These are phyloP conservation scores for Margarornis squamiger DNA, from an alignment of 2,797 vertebrate species.

Conservation along the genomic window DNA sequence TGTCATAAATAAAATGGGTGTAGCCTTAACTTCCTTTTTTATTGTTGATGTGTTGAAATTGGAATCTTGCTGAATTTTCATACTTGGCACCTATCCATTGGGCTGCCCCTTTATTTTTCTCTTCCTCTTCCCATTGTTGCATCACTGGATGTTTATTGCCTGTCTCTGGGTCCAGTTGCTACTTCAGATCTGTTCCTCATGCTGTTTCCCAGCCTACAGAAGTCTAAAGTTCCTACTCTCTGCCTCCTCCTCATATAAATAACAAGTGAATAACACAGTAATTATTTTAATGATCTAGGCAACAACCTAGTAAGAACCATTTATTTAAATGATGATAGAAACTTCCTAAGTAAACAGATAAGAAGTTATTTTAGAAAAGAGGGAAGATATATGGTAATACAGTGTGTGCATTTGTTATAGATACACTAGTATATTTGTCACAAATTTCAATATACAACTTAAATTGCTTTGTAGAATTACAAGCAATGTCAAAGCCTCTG, in stretches of 20 bases:
- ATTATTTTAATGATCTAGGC: conserved; percentile 7
- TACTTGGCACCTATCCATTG: not conserved
- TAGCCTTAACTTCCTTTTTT: not conserved
- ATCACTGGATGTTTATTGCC: not conserved
- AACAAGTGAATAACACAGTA: not conserved
- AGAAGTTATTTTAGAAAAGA: not conserved
- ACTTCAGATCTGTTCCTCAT: not conserved
- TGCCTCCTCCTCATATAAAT: not conserved
- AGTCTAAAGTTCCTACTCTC: not conserved
- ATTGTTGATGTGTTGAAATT: not conserved
- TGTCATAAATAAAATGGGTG: not conserved
- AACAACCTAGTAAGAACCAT: not conserved
- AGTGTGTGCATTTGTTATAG: not conserved
- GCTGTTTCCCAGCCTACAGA: not conserved
- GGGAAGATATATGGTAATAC: not conserved
- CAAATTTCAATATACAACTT: not conserved
- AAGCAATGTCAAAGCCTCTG: not conserved
- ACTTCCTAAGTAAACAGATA: not conserved
- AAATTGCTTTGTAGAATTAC: not conserved
- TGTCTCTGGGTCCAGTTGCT: not conserved
- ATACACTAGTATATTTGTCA: not conserved
- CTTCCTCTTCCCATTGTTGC: not conserved
- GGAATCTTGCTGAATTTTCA: not conserved
- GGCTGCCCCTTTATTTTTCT: not conserved
- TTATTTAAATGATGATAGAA: not conserved